phyloP scores from a whole-genome alignment of 2,888 invertebrate species.

The Volucella zonaria region DNA sequence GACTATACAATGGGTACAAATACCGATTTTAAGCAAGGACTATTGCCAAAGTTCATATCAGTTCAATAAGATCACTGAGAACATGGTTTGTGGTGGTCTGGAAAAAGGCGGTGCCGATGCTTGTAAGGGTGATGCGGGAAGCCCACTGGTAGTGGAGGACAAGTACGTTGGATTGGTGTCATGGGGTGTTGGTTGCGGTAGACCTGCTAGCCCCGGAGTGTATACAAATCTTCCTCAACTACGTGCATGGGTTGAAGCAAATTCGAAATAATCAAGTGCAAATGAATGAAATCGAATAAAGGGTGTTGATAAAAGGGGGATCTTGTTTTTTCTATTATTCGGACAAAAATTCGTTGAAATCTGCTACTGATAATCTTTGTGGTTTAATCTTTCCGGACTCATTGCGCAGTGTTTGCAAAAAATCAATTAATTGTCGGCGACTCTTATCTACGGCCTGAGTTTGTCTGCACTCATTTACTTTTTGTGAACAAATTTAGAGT shows the following conservation, averaged over 20 bases:
- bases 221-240: conserved; percentile 72
- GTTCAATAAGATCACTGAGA: conserved; percentile 43
- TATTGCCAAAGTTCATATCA: conserved; percentile 23
- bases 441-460: too few relatives aligned
- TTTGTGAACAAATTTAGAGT: too few relatives aligned
- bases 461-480: too few relatives aligned
- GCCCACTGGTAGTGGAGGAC: conserved; percentile 66
- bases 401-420: too few relatives aligned
- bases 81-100: conserved; percentile 69
- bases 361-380: not conserved
- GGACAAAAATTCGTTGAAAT: not conserved
- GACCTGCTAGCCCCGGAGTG: conserved; percentile 72
- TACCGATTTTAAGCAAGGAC: conserved; percentile 35
- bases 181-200: conserved; percentile 73
- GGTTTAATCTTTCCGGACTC: too few relatives aligned
- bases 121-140: conserved; percentile 74
- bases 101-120: conserved; percentile 56
- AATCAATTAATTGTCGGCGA: too few relatives aligned
- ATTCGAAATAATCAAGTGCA: not conserved
- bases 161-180: conserved; percentile 74
- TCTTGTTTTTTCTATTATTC: not conserved
- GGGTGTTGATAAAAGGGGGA: not conserved
- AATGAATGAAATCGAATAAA: not conserved
- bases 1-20: not conserved
- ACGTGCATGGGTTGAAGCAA: conserved; percentile 35